Evolutionary conservation across 2,113 vertebrate genomes (phyloP).

Genomic region (Charadrius vociferus): DNA sequence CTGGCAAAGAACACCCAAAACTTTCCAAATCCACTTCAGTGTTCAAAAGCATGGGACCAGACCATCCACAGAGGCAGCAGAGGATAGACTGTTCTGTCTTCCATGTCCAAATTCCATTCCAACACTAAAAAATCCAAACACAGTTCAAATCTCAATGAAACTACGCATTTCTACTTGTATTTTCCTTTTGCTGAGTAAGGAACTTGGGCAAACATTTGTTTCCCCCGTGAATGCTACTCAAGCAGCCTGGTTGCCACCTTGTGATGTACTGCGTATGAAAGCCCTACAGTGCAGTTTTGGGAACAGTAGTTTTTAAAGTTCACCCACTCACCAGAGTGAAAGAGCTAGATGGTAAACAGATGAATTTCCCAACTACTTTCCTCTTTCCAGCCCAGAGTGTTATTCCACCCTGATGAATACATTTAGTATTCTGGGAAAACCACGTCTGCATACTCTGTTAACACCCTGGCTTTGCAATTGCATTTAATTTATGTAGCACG

Average conservation of each 20-base stretch:
- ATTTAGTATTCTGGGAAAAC: background rate
- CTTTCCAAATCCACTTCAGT: background rate
- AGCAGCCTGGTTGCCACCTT: background rate
- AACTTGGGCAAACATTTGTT: slow-evolving; percentile 33
- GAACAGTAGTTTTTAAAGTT: slow-evolving; percentile 1
- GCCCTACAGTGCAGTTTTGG: background rate
- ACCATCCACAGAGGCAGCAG: background rate
- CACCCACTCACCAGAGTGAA: background rate
- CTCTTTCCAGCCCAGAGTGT: background rate
- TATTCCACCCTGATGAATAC: background rate
- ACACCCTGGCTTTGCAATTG: background rate
- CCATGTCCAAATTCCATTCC: background rate
- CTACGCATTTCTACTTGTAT: background rate
- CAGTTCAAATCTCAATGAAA: background rate
- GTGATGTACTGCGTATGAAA: slow-evolving; percentile 27
- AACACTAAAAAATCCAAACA: background rate
- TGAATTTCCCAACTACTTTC: background rate
- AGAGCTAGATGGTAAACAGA: background rate
- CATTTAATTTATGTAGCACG: slow-evolving; percentile 3
- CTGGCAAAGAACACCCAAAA: background rate
- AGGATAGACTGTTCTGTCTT: background rate
- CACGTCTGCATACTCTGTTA: background rate
- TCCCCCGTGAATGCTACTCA: background rate
- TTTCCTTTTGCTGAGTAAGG: slow-evolving; percentile 41
- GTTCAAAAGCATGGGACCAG: background rate